These are phyloP conservation scores for Campoletis sonorensis DNA, from an alignment of 1,140 invertebrate genomes.

Conservation along the genomic window DNA sequence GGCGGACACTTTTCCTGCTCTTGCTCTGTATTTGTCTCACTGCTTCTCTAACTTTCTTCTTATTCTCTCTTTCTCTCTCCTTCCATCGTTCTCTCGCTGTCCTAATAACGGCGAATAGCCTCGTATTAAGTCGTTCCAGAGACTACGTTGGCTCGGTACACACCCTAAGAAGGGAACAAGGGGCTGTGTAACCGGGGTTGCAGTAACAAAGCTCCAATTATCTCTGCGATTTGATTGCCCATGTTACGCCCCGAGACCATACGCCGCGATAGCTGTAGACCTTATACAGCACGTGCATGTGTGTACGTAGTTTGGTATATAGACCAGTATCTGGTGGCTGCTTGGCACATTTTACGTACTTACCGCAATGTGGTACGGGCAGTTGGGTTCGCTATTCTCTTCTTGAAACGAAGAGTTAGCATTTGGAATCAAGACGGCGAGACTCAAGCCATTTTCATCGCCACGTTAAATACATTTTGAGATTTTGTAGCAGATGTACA, in stretches of 20 bases:
- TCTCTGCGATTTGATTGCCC: constrained; percentile 56
- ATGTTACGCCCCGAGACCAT: neutral
- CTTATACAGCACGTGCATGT: neutral
- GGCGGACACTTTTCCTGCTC: neutral
- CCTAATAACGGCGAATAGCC: constrained; percentile 14
- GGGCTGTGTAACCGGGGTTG: constrained; percentile 29
- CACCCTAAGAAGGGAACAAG: constrained; percentile 39
- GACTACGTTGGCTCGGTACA: constrained; percentile 19
- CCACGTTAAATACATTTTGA: neutral
- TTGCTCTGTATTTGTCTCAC: neutral
- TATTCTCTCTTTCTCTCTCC: neutral
- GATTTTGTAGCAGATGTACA: neutral
- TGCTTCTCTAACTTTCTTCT: neutral
- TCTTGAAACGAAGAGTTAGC: constrained; percentile 14
- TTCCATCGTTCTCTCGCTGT: neutral
- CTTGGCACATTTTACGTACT: no score
- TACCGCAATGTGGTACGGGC: no score
- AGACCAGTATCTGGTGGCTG: neutral
- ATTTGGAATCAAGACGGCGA: constrained; percentile 7
- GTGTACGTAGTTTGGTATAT: neutral
- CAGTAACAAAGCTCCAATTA: constrained; percentile 59
- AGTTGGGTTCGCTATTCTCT: neutral
- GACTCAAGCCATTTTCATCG: neutral
- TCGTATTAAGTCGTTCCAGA: constrained; percentile 40
- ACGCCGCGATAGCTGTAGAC: neutral